Percentiles rank a stretch among this genome's conserved stretches.
Conservation (phyloP, 2,113 vertebrate species). For the Passer domesticus region DNA sequence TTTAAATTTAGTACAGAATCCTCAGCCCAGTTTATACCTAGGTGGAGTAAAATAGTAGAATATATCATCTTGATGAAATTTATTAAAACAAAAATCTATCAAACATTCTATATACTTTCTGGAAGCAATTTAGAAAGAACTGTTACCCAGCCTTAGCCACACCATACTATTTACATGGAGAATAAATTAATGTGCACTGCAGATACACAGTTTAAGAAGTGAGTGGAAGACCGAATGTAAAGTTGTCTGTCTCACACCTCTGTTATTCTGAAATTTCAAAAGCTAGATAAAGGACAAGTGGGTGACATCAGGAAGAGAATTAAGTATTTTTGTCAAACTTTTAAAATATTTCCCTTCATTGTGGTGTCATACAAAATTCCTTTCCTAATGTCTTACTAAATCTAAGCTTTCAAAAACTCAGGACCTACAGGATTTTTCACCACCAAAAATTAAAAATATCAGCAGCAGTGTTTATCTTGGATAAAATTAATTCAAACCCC, state of each 20-base stretch:
- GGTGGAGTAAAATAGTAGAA: background rate
- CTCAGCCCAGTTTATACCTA: background rate
- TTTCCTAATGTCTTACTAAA: background rate
- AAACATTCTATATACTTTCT: background rate
- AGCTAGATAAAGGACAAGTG: background rate
- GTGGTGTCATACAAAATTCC: rapidly evolving
- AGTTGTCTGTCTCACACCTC: rapidly evolving
- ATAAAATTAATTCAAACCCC: background rate
- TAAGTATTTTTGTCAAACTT: background rate
- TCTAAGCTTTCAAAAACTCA: background rate
- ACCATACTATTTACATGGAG: background rate
- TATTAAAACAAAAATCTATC: background rate
- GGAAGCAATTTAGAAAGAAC: background rate
- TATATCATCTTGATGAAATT: background rate
- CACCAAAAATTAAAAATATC: background rate
- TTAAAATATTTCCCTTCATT: background rate
- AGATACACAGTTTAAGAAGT: background rate
- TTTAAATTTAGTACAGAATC: background rate
- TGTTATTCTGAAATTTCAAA: background rate
- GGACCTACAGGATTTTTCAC: background rate
- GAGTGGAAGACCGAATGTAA: background rate
- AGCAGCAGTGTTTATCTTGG: background rate
- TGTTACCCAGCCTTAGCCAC: background rate
- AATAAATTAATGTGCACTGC: background rate
- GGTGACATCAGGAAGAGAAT: background rate